A percentile compares a stretch with the other conserved stretches of the same genome.
These are phyloP conservation scores for Stictocephala bisonia DNA, from an alignment of 2,888 invertebrate species.

Conservation along the genomic window DNA sequence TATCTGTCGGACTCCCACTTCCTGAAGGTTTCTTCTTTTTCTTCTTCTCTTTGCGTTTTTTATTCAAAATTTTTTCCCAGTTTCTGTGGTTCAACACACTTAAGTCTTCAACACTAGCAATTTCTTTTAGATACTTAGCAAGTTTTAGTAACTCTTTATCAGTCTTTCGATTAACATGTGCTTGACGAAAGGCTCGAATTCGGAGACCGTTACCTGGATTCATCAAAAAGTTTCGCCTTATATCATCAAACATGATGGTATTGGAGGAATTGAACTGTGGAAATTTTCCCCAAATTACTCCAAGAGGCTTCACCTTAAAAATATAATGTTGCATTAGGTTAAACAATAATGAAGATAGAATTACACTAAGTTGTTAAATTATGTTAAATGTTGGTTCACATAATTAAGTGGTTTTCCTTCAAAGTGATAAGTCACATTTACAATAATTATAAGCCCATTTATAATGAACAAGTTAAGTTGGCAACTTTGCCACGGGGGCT, in stretches of 20 bases:
- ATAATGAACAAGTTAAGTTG: too few species aligned
- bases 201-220: constrained; percentile 94
- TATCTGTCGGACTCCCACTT: neutral
- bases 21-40: constrained; percentile 33
- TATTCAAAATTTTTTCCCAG: constrained; percentile 81
- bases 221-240: constrained; percentile 96
- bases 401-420: too few species aligned
- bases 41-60: constrained; percentile 49
- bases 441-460: too few species aligned
- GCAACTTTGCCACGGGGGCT: too few species aligned
- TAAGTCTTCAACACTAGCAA: constrained; percentile 86
- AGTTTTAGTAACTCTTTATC: constrained; percentile 87
- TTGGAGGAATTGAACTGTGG: constrained; percentile 89
- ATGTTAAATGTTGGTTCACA: too few species aligned
- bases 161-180: constrained; percentile 85
- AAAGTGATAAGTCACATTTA: too few species aligned
- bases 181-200: constrained; percentile 91
- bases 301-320: constrained; percentile 88
- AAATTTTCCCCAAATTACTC: constrained; percentile 97
- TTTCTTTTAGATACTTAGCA: constrained; percentile 83
- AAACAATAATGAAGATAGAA: too few species aligned
- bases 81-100: constrained; percentile 86
- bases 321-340: too few species aligned
- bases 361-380: too few species aligned
- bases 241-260: constrained; percentile 98